Base-by-base conservation (phyloP, 2,888 invertebrate species). In the Antheraea assamensis region DNA sequence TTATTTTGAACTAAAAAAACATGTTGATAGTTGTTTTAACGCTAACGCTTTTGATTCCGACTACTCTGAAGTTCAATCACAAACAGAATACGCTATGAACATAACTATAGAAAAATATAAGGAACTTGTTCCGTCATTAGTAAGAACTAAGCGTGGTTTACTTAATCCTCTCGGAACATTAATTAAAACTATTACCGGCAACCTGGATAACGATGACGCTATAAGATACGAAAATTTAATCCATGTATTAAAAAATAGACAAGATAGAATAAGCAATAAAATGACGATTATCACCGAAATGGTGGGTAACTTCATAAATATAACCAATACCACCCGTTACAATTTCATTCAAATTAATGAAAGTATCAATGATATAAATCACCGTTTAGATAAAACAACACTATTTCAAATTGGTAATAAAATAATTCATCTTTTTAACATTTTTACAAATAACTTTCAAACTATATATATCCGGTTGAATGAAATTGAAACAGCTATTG, bases 201-300 rank as follows among this genome's bases (percentile, higher is more conserved):
- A 82, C 47, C 73, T 83, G 72, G 80, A 82, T 73, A 74, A 78
- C 64, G 75, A 80, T 0, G 80, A 80, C 71, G 79, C 79, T 19
- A 68, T 77, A 15, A 75, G 72, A 70, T 79, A 78, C 71, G 78
- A 79, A 68, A 70, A 42, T 15, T 58, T 78, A 31, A 81, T 78
- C 58, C 72, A 64, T 61, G 71, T 76, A 13, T 58, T 80, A 71
- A 74, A 76, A 73, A 52, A 68, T 31, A 66, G 72, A 27, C 78
- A 79, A 73, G 55, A 77, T 66, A 42, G 31, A 27, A 42, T 76
- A 27, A 17, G n/a, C n/a, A 78, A 76, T 2, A 79, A 77, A 68
- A 55, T 78, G 10, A 77, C 78, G 3, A 31, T 77, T 49, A 71
- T 80, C 30, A 52, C 73, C 5, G 71, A 76, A 76, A 58, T 74